Base-by-base conservation (phyloP, 2,888 invertebrate species). In the Leptinotarsa haldemani region DNA sequence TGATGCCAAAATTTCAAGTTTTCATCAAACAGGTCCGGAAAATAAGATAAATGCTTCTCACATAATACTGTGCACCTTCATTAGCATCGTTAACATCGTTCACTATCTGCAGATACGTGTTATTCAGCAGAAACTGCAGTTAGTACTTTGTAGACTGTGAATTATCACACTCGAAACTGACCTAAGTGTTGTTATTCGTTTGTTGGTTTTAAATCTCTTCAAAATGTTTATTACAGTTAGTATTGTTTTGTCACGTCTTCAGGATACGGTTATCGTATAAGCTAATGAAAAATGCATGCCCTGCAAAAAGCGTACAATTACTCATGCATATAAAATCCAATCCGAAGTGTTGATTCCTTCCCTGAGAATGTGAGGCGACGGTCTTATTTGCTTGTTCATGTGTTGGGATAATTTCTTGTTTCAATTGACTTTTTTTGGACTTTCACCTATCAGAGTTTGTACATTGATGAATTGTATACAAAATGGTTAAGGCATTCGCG, bases 281-380 rank as follows among this genome's bases (percentile, higher is more conserved):
- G 13, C 56, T 46, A 68, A 68, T 56, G 68, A 68, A 46, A 56
- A 68, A 68, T 68, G 68, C 56, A 68, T 68, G 68, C 68, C 46
- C 46, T 56, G 68, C 46, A 40, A 30, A 67, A 40, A 67, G 48
- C 67, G 13, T 30, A 30, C 53, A 67, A 56, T 67, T 67, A 67
- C 53, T 52, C 40, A 3, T 53, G 53, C 56, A 67, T 67, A 18
- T 22, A 15, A 12, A 67, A 13, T 16, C 12, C n/a, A 7, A 50
- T 15, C 16, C 61, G 15, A 12, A 52, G 18, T 52, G 66, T 50
- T 50, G 5, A 22, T 25, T 65, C 16, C 25, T n/a, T 48, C 30
- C 46, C 48, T 20, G 12, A 48, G 65, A 65, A 12, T 56, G 56
- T 56, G 56, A 52, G 18, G 9, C 40, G 40, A 40, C 9, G 7